Base-by-base conservation (phyloP, 1,140 invertebrate genomes). In the Formica exsecta region DNA sequence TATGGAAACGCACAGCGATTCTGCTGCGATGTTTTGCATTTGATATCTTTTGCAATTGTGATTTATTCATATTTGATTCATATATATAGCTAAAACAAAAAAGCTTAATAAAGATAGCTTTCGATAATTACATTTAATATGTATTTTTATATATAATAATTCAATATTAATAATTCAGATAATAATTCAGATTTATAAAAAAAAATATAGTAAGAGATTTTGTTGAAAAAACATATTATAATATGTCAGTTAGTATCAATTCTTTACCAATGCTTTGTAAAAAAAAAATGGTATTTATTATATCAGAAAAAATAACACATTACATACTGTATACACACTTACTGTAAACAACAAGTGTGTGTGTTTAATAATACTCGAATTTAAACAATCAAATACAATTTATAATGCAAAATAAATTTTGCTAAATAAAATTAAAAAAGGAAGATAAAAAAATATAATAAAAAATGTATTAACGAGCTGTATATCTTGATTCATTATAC, bases 21-120 rank as follows among this genome's bases (percentile, higher is more conserved):
- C 32, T 77, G 29, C 25, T 65, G 11, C 41, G 41, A 29, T 61
- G 29, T 64, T 62, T 3, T n/a, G 13, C 32, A 51, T 57, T 65
- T 65, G 41, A 51, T 79, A 79, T 51, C 75, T 65, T 64, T 79
- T 79, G 41, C 29, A 79, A 66, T 36, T 66, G 29, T 66, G 29
- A 66, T 68, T 66, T 68, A 66, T 38, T 16, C 4, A 38, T 51
- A 66, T 54, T 54, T 51, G 22, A 54, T 19, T 66, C 41, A 7
- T 19, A 48, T 64, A 7, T 16, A 25, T 62, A 13, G 8, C 6
- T 19, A 8, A 38, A 16, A 74, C 3, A 36, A 74, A 59, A 74
- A 22, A 9, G 3, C n/a, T 74, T n/a, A 32, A 54, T 19, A 32
- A 74, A 57, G 32, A 74, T 11, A 54, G 0, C 11, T 54, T 22